Base-by-base conservation (phyloP, 2,888 invertebrate genomes). In the Desoria tigrina region DNA sequence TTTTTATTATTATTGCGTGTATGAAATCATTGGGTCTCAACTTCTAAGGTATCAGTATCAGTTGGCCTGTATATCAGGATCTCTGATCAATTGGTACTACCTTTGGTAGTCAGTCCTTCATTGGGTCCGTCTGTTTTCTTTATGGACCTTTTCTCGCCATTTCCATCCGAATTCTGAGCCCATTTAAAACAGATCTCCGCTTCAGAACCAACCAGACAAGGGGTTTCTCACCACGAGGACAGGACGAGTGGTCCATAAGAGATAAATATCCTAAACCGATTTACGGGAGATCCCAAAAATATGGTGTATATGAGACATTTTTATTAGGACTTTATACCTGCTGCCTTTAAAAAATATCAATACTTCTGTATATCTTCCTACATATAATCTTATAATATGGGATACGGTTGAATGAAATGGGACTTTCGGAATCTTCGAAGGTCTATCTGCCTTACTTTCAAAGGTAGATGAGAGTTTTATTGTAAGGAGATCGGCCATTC, bases 71-170 rank as follows among this genome's bases (percentile, higher is more conserved):
- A 16, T 24, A 7, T 24, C 26, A 54, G 54, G n/a, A 28, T 54
- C 28, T 32, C 28, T 32, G 54, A 54, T 54, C 54, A 54, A 54
- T 54, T 32, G 54, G 2, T 51, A 51, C 24, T 51, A 16, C 26
- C 14, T 23, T 16, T 24, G 7, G 26, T 51, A 45, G 45, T 45
- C 24, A 45, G 45, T 45, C 26, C 24, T 51, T 51, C 26, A 26
- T 51, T 51, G 51, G 24, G 37, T 26, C 54, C 16, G 18, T 26
- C 37, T 28, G 14, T 16, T 54, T 16, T 49, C 45, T 45, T 45
- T 49, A 58, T 58, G 58, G 45, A 26, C 28, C 18, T 26, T 58
- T 58, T 42, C 45, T 58, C 58, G 42, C 58, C 58, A 26, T 42
- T 45, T 27, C 27, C 49, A 2, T 42, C 27, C 42, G 26, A 39